Evolutionary conservation across 1,140 invertebrate genomes (phyloP), one percentile per base, ranked within the genome.

Genomic region (Pseudomyrmex cubaensis): DNA sequence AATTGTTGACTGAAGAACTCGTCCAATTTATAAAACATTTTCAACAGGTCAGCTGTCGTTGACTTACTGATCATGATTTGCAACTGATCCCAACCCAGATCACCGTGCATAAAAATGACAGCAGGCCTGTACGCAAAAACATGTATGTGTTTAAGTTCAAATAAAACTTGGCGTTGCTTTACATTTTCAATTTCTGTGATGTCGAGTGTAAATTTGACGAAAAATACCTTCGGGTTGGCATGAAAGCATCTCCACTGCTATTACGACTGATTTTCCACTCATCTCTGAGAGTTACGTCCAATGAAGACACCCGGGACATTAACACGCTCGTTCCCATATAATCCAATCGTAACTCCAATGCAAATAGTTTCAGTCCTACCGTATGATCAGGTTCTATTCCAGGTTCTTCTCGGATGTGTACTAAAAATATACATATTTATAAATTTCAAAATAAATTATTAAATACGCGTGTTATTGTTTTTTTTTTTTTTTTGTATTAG

Each of bases 1-100:
- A 99, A 98, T 94, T 99, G 98, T 91, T 99, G 98, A 63, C 97
- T 97, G 92, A 99, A 99, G 94, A 99, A 99, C 95, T 99, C 98
- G 90, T 99, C 98, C 9, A 99, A 95, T 93, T 99, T 99, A 73
- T 98, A 97, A 91, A 98, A 98, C 97, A 99, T 99, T 95, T 99
- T 99, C 2, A 99, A 94, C 22, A 99, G 94, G 94, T 99, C 99
- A 0, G 98, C 98, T 0, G 98, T 99, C 0, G 99, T 99, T 35
- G 98, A 99, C 93, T 98, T 97, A 15, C 97, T 98, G 89, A 99
- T 99, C 96, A 99, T 97, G 25, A 99, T 96, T 95, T 99, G 98
- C 13, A 99, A 95, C 93, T 99, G 98, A 91, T 99, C 98, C 99
- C 98, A 99, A 57, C 95, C 96, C 54, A 99, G 94, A 89, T 98